Percentiles rank a stretch among this genome's conserved stretches.
Evolutionary conservation across 2,888 invertebrate species (phyloP).

Genomic region (Leptinotarsa juncta): DNA sequence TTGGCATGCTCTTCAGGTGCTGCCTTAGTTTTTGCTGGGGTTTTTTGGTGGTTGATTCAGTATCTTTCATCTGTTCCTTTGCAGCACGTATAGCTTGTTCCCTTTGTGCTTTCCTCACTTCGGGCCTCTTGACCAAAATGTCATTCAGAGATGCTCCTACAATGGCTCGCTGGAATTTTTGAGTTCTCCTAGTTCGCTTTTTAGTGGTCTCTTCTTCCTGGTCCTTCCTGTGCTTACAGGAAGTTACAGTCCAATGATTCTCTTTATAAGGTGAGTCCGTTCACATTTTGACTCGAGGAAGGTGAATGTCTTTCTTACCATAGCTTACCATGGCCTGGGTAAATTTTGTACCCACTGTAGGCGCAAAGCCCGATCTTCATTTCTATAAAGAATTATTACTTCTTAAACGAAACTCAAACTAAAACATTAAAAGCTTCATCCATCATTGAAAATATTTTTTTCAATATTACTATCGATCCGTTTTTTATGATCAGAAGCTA

Average conservation of each 20-base stretch:
- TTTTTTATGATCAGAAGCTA: too few species aligned
- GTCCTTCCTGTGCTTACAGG: conserved; percentile 97
- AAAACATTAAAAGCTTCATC: too few species aligned
- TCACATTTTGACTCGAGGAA: conserved; percentile 99
- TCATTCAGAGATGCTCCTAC: conserved; percentile 97
- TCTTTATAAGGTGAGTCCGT: conserved; percentile 94
- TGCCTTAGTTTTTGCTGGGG: conserved; percentile 80
- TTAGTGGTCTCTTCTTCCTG: conserved; percentile 96
- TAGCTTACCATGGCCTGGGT: conserved; percentile 99
- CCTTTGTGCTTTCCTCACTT: conserved; percentile 97
- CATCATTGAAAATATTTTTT: too few species aligned
- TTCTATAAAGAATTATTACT: conserved; percentile 21
- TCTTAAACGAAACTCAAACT: conserved; percentile 16
- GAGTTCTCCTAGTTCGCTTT: conserved; percentile 93
- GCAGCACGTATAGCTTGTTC: conserved; percentile 97
- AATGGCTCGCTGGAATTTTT: conserved; percentile 97
- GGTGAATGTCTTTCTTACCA: conserved; percentile 95
- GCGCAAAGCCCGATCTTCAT: conserved; percentile 93
- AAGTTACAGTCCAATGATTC: conserved; percentile 99
- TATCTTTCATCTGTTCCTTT: conserved; percentile 94
- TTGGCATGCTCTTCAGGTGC: conserved; percentile 88
- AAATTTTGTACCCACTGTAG: conserved; percentile 99
- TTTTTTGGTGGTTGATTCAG: conserved; percentile 85
- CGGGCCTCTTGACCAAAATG: conserved; percentile 98
- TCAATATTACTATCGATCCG: too few species aligned